Base-by-base conservation (phyloP, 2,797 vertebrate species). In the Hypotaenidia philippensis region DNA sequence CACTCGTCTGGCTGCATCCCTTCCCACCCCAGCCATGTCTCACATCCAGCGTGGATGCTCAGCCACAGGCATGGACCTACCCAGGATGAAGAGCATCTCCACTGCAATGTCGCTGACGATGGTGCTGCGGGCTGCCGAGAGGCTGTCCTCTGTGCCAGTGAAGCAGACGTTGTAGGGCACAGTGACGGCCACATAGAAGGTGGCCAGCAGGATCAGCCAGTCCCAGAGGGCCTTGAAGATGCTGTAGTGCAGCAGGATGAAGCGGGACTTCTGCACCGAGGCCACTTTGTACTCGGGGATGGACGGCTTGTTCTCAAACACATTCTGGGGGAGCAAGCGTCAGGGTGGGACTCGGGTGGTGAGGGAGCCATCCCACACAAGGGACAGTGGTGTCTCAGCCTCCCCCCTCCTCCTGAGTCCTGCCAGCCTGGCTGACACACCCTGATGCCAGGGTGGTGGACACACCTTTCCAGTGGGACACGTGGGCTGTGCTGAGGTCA, bases 161-260 rank as follows among this genome's bases (percentile, higher is more conserved):
- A 99, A 99, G 98, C 99, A 99, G 89, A 99, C 99, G 0, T 99
- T 99, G 94, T 99, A 99, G 36, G 99, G 99, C 74, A 99, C 99
- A 0, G 99, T 99, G 94, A 99, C 97, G 0, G 99, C 99, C 16
- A 99, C 99, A 1, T 99, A 99, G 98, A 99, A 99, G 65, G 99
- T 99, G 49, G 99, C 99, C 69, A 99, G 95, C 31, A 99, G 98
- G 96, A 99, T 99, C 26, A 99, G 94, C 98, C 99, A 99, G 83
- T 99, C 99, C 99, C 99, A 99, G 91, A 99, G 75, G 2, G 99
- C 99, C 97, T 99, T 99, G 97, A 98, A 99, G 97, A 99, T 84
- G 97, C 99, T 99, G 98, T 99, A 99, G 98, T 99, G 99, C 41
- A 99, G 98, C 92, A 99, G 98, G 97, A 99, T 99, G 98, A 99